Conservation (phyloP, 2,113 vertebrate genomes). For the Cebidichthys violaceus region DNA sequence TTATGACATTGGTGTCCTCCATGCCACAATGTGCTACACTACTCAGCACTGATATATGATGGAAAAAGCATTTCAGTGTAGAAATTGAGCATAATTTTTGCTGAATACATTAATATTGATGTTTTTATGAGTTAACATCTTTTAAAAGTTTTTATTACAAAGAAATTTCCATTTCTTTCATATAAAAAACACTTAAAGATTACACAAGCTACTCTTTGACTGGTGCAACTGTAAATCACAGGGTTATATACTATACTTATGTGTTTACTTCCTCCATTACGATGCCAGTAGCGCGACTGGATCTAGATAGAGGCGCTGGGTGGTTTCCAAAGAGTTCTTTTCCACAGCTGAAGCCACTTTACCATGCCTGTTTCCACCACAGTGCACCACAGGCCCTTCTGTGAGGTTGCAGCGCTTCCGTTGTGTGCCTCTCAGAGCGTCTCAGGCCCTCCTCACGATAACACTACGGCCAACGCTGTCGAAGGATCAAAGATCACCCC, state of each 20-base stretch:
- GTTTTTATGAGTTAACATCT: conserved; percentile 19
- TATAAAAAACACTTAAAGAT: conserved; percentile 35
- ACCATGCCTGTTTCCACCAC: conserved; percentile 70
- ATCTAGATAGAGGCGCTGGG: conserved; percentile 61
- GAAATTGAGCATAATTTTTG: conserved; percentile 37
- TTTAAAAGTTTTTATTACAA: conserved; percentile 14
- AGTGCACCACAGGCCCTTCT: conserved; percentile 67
- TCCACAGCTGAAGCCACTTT: conserved; percentile 78
- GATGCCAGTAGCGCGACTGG: conserved; percentile 59
- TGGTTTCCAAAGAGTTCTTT: conserved; percentile 70
- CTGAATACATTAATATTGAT: conserved; percentile 39
- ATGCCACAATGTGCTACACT: conserved; percentile 54
- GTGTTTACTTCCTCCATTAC: conserved; percentile 61
- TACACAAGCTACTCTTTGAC: conserved; percentile 9
- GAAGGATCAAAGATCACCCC: conserved; percentile 80
- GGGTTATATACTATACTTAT: conserved; percentile 59
- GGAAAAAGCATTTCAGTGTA: conserved; percentile 33
- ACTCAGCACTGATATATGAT: conserved; percentile 47
- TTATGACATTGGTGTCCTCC: conserved; percentile 57
- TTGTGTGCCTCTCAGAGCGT: conserved; percentile 61
- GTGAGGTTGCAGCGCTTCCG: conserved; percentile 75
- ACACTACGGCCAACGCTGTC: conserved; percentile 67
- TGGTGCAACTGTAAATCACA: conserved; percentile 44
- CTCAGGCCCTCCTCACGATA: conserved; percentile 67
- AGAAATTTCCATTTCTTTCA: conserved; percentile 33